Percentiles rank a stretch among this genome's conserved stretches.
These are phyloP conservation scores for Leptinotarsa defecta DNA, from an alignment of 1,140 invertebrate genomes.

Conservation along the genomic window DNA sequence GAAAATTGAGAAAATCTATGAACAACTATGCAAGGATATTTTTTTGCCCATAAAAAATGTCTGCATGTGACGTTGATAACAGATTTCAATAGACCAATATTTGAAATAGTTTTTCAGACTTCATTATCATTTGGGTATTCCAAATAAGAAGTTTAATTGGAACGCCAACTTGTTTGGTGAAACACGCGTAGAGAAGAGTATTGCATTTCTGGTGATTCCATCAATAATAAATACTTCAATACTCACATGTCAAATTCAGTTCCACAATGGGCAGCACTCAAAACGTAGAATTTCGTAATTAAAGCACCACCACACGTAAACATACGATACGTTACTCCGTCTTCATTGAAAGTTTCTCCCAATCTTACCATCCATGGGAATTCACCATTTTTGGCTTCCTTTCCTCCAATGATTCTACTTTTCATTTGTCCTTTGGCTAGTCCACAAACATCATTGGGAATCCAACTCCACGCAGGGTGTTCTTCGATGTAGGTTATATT, in stretches of 20 bases:
- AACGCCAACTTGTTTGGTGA: too few species aligned
- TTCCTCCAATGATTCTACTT: slow-evolving; percentile 56
- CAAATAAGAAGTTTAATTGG: too few species aligned
- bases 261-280: slow-evolving; percentile 72
- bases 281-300: slow-evolving; percentile 63
- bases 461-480: not conserved
- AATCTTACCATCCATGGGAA: slow-evolving; percentile 65
- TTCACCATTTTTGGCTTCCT: slow-evolving; percentile 56
- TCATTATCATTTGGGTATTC: too few species aligned
- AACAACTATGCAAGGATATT: too few species aligned
- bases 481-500: not conserved
- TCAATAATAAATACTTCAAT: slow-evolving; percentile 54
- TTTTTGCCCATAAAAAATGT: too few species aligned
- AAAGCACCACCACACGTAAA: slow-evolving; percentile 69
- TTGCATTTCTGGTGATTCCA: too few species aligned
- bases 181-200: too few species aligned
- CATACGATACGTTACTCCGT: slow-evolving; percentile 31
- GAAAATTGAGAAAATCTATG: too few species aligned
- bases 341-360: slow-evolving; percentile 59
- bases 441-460: slow-evolving; percentile 6
- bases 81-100: too few species aligned
- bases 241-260: not conserved
- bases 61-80: too few species aligned
- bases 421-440: slow-evolving; percentile 19
- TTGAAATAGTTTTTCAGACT: too few species aligned